Base-by-base conservation (phyloP, 2,113 vertebrate genomes). In the Alexandromys fortis region DNA sequence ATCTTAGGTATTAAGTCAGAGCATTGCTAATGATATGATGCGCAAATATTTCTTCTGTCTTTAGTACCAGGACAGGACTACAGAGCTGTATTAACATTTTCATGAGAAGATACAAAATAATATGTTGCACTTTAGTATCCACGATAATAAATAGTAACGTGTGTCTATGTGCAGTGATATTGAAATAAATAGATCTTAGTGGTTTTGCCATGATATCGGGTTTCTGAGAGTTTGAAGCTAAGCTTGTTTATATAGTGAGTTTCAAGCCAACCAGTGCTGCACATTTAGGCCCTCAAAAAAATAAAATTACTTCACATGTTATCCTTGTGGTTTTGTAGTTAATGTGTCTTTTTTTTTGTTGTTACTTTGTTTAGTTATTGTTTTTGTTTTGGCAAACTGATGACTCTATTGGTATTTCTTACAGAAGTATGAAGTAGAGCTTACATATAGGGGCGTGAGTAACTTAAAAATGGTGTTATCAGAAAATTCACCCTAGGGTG, bases 1-100 rank as follows among this genome's bases (percentile, higher is more conserved):
- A 42, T 21, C 35, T 86, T 38, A 88, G 21, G 26, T 11, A 86
- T 77, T 92, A 83, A 85, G 38, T 97, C 38, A 86, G 55, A 90
- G 17, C 19, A 93, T 16, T 30, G 52, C 70, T 95, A 30, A 79
- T 83, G 7, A 89, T 93, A n/a, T 55, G 81, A 73, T 45, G 82
- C 21, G 22, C 17, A 65, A 94, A 38, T 65, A 86, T 9, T 76
- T 94, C 63, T 75, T 17, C 30, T 70, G 10, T 95, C 13, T 55
- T 93, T 13, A 87, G 17, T 94, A 52, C 70, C 16, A 82, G 38
- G 52, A 30, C 87, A 33, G 4, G 24, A 83, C 78, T 76, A 68
- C 2, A 26, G n/a, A 4, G 5, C 35, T 85, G 1, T 63, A 42
- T 75, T 63, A 91, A 26, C 70, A 22, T 22, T 58, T 45, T 47